These are phyloP conservation scores for Psilopogon haemacephalus DNA, from an alignment of 2,113 vertebrate species.

Conservation along the genomic window DNA sequence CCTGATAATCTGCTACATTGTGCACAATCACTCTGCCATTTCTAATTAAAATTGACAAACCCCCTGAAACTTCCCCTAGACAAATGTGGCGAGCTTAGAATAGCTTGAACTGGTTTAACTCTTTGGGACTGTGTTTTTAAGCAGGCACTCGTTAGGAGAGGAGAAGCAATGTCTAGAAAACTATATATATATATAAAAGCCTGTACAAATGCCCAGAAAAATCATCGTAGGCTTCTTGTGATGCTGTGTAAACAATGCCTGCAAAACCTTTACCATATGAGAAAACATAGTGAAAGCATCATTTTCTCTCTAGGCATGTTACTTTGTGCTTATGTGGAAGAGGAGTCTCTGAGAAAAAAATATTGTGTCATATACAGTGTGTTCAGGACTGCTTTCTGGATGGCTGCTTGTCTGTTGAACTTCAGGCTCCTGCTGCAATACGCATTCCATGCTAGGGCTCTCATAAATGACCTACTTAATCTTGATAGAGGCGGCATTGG, in stretches of 20 bases:
- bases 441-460: not conserved
- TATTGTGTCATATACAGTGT: not conserved
- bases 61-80: slow-evolving; percentile 37
- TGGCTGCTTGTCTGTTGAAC: not conserved
- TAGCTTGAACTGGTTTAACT: slow-evolving; percentile 31
- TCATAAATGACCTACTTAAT: not conserved
- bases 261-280: not conserved
- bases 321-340: not conserved
- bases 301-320: not conserved
- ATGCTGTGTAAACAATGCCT: not conserved
- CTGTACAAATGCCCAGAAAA: not conserved
- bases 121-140: not conserved
- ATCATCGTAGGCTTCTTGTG: not conserved
- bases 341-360: not conserved
- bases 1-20: slow-evolving; percentile 56
- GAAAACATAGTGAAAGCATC: not conserved
- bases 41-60: slow-evolving; percentile 67
- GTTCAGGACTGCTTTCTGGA: not conserved
- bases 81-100: slow-evolving; percentile 14
- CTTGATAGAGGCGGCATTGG: not conserved
- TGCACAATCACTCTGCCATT: slow-evolving; percentile 53
- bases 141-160: not conserved
- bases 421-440: not conserved
- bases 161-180: not conserved
- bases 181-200: not conserved